A percentile compares a stretch with the other conserved stretches of the same genome.
phyloP scores from a whole-genome alignment of 2,113 vertebrate genomes.

The Oreamnos americanus region DNA sequence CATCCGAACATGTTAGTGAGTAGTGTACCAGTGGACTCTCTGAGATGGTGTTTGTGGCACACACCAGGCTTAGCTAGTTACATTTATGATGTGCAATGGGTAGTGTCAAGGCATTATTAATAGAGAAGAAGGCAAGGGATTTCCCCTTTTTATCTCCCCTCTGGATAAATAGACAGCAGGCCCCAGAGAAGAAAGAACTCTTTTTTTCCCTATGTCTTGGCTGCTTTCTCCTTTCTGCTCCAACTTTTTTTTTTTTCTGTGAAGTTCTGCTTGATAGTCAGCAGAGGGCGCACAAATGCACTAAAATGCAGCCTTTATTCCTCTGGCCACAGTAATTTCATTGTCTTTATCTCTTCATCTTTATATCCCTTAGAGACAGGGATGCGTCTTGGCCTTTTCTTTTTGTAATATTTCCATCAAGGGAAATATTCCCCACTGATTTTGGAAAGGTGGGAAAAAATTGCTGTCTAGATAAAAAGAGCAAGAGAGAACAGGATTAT shows the following conservation, averaged over 20 bases:
- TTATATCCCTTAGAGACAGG: not conserved
- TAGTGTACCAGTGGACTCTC: not conserved
- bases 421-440: not conserved
- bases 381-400: conserved; percentile 16
- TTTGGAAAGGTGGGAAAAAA: conserved; percentile 46
- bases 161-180: not conserved
- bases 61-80: not conserved
- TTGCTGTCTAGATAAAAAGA: not conserved
- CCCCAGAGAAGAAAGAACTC: not conserved
- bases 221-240: not conserved
- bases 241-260: conserved; percentile 1
- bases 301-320: conserved; percentile 18
- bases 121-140: not conserved
- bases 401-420: conserved; percentile 43
- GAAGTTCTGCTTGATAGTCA: conserved; percentile 42
- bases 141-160: not conserved
- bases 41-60: not conserved
- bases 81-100: not conserved
- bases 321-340: not conserved
- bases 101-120: not conserved
- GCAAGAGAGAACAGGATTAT: not conserved
- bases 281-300: conserved; percentile 73
- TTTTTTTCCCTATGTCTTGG: not conserved
- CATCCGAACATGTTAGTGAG: not conserved
- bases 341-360: conserved; percentile 50